phyloP scores from a whole-genome alignment of 2,113 vertebrate genomes.

The Shinisaurus crocodilurus region DNA sequence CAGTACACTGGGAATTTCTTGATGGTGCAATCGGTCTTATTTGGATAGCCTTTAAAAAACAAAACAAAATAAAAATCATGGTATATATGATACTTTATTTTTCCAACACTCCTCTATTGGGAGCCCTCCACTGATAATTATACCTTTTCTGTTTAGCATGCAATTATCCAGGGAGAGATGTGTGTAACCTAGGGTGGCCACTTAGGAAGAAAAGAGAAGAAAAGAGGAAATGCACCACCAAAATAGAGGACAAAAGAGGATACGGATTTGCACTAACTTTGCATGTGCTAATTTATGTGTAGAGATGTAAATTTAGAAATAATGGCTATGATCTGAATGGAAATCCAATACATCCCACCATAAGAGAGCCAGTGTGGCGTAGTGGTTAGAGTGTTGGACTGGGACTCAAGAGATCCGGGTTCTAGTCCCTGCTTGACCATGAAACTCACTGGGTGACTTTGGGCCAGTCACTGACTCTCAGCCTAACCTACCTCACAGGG shows the following conservation, averaged over 20 bases:
- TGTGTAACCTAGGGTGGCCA: background rate
- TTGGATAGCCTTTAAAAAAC: background rate
- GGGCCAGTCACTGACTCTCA: too few species aligned
- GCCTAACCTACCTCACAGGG: too few species aligned
- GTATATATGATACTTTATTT: background rate
- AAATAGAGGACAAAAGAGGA: background rate
- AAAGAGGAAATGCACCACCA: background rate
- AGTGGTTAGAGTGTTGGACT: too few species aligned
- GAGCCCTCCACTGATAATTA: slow-evolving; percentile 8
- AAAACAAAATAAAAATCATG: background rate
- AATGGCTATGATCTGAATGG: background rate
- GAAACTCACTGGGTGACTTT: too few species aligned
- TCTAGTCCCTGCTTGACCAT: too few species aligned
- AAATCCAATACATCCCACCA: background rate
- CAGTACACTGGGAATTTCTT: slow-evolving; percentile 13
- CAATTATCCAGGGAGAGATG: background rate
- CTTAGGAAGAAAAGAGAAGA: background rate
- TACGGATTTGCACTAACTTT: background rate
- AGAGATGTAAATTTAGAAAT: background rate
- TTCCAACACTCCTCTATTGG: background rate
- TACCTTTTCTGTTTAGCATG: background rate
- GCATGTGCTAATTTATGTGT: background rate
- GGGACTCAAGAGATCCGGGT: too few species aligned
- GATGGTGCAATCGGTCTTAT: slow-evolving; percentile 30
- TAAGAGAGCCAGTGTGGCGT: too few species aligned